Percentiles rank a stretch among this genome's conserved stretches.
Evolutionary conservation across 2,113 vertebrate species (phyloP).

Genomic region (Dromas ardeola): DNA sequence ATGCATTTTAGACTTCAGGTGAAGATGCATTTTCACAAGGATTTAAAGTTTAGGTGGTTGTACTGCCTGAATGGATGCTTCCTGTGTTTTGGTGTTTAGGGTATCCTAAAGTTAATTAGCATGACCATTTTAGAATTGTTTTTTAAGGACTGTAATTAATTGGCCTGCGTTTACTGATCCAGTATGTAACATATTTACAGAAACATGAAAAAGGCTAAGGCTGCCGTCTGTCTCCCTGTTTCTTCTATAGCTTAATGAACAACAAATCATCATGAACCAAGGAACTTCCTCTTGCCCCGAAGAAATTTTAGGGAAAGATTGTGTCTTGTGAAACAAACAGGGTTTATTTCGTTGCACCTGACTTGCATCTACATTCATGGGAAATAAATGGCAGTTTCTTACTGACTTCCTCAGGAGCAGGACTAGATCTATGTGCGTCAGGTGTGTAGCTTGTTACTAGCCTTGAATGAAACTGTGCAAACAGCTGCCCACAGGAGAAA

Average conservation of each 20-base stretch:
- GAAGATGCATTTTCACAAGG: not conserved
- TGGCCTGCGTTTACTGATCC: not conserved
- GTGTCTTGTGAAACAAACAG: not conserved
- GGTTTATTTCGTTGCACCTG: not conserved
- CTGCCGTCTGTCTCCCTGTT: not conserved
- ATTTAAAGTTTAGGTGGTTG: not conserved
- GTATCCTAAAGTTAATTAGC: not conserved
- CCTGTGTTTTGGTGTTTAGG: not conserved
- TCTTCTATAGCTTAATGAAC: not conserved
- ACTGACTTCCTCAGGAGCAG: not conserved
- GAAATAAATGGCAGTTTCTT: not conserved
- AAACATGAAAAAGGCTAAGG: not conserved
- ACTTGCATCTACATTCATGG: not conserved
- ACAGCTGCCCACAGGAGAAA: not conserved
- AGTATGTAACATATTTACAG: not conserved
- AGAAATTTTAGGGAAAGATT: not conserved
- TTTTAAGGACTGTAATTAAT: not conserved
- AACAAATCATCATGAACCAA: not conserved
- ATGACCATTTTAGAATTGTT: not conserved
- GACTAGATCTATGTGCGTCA: not conserved
- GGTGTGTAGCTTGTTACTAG: not conserved
- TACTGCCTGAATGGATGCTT: not conserved
- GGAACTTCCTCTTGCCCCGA: not conserved
- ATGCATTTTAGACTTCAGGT: not conserved
- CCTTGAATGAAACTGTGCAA: not conserved